Percentiles rank a stretch among this genome's conserved stretches.
These are phyloP conservation scores for Xenus cinereus DNA, from an alignment of 2,113 vertebrate genomes.

Conservation along the genomic window DNA sequence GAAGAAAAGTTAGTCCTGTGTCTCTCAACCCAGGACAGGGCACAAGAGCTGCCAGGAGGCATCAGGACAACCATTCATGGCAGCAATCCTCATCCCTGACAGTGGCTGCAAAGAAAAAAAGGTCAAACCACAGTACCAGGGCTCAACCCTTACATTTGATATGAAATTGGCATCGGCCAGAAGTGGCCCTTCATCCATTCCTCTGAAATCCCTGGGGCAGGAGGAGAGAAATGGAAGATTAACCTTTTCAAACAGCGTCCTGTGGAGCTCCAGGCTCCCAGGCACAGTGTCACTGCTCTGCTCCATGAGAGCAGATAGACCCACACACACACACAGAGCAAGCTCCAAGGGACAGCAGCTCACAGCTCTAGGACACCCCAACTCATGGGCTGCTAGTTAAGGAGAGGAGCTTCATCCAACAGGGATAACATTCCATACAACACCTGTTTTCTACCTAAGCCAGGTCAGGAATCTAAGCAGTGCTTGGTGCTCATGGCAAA, in stretches of 20 bases:
- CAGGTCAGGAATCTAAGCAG: background rate
- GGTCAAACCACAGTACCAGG: background rate
- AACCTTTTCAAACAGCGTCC: background rate
- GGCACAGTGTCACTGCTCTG: background rate
- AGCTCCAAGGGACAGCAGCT: background rate
- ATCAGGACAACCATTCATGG: background rate
- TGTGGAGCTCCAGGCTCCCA: background rate
- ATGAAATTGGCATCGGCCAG: background rate
- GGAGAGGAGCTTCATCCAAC: fast-evolving
- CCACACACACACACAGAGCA: background rate
- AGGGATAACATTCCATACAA: background rate
- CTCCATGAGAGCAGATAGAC: background rate
- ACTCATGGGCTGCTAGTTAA: background rate
- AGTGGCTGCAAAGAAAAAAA: background rate
- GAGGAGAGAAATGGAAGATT: background rate
- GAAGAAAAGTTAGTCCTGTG: too few relatives aligned
- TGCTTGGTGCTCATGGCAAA: background rate
- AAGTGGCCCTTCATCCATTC: background rate
- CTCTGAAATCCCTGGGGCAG: background rate
- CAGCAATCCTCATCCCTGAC: background rate
- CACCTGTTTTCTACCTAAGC: background rate
- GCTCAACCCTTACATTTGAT: background rate
- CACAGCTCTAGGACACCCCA: background rate
- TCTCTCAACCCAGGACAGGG: too few relatives aligned
- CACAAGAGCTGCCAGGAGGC: background rate